Percentiles rank a stretch among this genome's conserved stretches.
phyloP scores from a whole-genome alignment of 2,113 vertebrate genomes.

The Eudyptes chrysolophus region DNA sequence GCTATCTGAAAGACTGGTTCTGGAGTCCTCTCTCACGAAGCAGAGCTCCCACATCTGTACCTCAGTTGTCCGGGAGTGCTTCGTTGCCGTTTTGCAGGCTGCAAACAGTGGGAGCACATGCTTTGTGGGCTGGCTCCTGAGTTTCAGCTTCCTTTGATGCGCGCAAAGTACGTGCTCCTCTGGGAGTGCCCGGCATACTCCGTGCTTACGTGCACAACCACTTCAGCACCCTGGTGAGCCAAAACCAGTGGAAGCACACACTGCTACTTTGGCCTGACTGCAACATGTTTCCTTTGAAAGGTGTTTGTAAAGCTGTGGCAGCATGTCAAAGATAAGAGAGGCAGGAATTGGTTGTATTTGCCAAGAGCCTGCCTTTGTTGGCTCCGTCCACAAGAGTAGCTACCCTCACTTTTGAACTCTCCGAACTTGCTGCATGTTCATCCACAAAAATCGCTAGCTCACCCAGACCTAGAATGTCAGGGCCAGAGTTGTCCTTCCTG shows the following conservation, averaged over 20 bases:
- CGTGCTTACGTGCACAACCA: neutral
- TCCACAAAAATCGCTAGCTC: neutral
- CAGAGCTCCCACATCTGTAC: slow-evolving; percentile 1
- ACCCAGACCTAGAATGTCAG: neutral
- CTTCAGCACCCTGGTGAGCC: slow-evolving; percentile 1
- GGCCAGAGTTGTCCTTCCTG: slow-evolving; percentile 28
- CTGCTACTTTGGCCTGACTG: neutral
- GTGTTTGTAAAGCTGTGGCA: slow-evolving; percentile 55
- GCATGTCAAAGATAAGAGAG: slow-evolving; percentile 47
- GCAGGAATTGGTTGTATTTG: slow-evolving; percentile 42
- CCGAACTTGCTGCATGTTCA: neutral
- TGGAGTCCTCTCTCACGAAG: neutral
- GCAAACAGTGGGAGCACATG: neutral
- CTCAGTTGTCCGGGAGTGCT: neutral
- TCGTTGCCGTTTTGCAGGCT: neutral
- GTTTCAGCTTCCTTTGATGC: neutral
- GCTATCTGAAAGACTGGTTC: neutral
- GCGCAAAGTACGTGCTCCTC: neutral
- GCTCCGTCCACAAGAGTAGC: neutral
- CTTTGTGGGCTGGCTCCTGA: neutral
- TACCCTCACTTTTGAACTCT: slow-evolving; percentile 34
- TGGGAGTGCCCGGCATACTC: neutral
- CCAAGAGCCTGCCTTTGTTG: slow-evolving; percentile 23
- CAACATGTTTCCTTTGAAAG: slow-evolving; percentile 38
- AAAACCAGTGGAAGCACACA: neutral